Evolutionary conservation across 2,888 invertebrate genomes (phyloP), one percentile per base, ranked within the genome.

Genomic region (Macrosiphum euphorbiae): DNA sequence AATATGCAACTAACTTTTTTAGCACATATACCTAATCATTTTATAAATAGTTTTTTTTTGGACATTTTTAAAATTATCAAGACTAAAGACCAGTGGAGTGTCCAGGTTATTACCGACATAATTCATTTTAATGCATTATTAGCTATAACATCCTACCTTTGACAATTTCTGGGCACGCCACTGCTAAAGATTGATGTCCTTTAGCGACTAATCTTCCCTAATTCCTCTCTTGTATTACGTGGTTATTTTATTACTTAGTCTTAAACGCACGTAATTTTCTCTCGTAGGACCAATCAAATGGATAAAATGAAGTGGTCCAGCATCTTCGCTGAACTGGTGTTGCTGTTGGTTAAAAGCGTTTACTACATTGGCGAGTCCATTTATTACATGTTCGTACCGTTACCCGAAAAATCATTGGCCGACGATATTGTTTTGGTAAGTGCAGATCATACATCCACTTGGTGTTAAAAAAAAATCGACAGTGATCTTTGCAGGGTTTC

Each of bases 391-490:
- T 96, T 98, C 95, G 96, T 97, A n/a, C 97, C 97, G 0, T 96
- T 95, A 1, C 96, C 97, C 52, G 96, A 97, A 78, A 98, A 98
- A 96, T 97, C 97, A 94, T 97, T 98, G 16, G 96, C 96, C 93
- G 97, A 97, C 28, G 98, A 98, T 96, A 97, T 98, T 94, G 97
- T 98, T 94, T 96, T 98, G 96, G 98, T 98, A 96, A 96, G 97
- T 96, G 47, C 8, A 78, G 67, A 35, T 78, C 20, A 35, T 20
- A 78, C 35, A 1, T 78, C 78, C 8, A 35, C 20, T 20, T 35
- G 1, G 8, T 20, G 35, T 78, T 35, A 78, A 67, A 78, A 67
- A 78, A 67, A 35, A 67, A 67, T 7, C 5, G 35, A 11, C 16
- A 67, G 35, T 1, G 16, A 16, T 16, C 5, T 67, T n/a, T 16